Conservation (phyloP, 2,888 invertebrate species). For the Cistogaster globosa region DNA sequence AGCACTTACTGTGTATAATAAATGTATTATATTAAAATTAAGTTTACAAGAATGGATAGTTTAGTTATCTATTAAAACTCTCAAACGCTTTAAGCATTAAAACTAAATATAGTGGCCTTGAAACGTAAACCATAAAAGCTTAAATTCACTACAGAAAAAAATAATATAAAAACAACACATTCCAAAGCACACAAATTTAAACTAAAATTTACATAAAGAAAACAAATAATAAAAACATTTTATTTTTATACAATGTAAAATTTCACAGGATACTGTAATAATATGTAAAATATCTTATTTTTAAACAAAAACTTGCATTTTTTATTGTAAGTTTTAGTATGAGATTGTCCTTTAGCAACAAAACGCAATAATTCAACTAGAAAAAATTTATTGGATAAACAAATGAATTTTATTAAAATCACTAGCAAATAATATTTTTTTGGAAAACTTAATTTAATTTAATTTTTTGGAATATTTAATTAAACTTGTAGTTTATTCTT, state of each 20-base stretch:
- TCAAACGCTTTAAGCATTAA: not conserved
- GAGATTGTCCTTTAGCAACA: no score
- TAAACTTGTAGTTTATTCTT: no score
- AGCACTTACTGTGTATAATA: conserved; percentile 36
- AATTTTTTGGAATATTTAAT: no score
- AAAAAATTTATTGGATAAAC: no score
- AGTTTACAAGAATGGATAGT: conserved; percentile 10
- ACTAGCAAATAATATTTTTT: no score
- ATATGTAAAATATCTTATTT: conserved; percentile 29
- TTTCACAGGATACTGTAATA: no score
- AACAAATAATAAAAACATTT: conserved; percentile 25
- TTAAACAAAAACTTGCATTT: conserved; percentile 13
- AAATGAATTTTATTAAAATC: no score
- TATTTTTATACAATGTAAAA: conserved; percentile 19
- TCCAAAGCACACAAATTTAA: conserved; percentile 31
- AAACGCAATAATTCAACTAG: no score
- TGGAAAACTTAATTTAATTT: no score
- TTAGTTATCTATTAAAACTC: conserved; percentile 26
- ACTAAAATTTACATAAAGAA: not conserved
- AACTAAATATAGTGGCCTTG: conserved; percentile 3
- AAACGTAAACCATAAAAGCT: not conserved
- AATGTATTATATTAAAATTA: not conserved
- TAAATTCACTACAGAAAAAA: conserved; percentile 11
- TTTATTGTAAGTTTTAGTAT: no score
- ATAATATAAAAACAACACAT: conserved; percentile 8